Percentiles rank a stretch among this genome's conserved stretches.
phyloP scores from a whole-genome alignment of 2,113 vertebrate species.

The Perca flavescens region DNA sequence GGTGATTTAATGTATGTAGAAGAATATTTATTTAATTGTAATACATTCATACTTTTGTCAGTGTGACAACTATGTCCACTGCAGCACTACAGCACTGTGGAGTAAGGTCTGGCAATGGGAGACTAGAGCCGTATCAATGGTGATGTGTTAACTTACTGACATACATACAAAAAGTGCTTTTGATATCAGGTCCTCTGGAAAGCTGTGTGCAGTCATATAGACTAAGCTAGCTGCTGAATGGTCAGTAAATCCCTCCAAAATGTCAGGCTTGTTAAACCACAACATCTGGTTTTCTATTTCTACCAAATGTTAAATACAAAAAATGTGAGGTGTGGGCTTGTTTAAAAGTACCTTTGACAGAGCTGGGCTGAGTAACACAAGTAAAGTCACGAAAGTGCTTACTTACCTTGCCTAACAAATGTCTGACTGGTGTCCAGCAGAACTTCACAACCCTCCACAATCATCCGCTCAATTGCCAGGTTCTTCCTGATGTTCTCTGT shows the following conservation, averaged over 20 bases:
- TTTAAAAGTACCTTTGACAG: neutral
- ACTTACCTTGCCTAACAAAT: slow-evolving; percentile 94
- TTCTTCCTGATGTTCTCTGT: slow-evolving; percentile 98
- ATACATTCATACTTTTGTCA: too few relatives aligned
- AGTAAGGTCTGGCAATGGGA: too few relatives aligned
- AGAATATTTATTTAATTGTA: neutral
- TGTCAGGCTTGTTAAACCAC: neutral
- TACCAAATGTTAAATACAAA: neutral
- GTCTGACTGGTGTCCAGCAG: slow-evolving; percentile 99
- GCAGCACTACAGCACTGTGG: too few relatives aligned
- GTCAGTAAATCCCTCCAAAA: neutral
- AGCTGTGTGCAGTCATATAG: neutral
- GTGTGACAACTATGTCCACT: too few relatives aligned
- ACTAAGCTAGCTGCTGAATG: neutral
- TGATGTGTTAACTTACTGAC: neutral
- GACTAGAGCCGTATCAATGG: neutral
- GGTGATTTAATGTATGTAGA: neutral
- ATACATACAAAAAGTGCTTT: neutral
- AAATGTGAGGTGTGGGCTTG: neutral
- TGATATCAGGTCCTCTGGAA: neutral
- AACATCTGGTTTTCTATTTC: neutral
- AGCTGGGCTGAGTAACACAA: neutral
- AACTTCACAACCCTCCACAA: slow-evolving; percentile 96
- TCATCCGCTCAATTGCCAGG: slow-evolving; percentile 97
- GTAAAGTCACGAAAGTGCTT: neutral